phyloP scores from a whole-genome alignment of 2,113 vertebrate genomes.

The Dinomys branickii region DNA sequence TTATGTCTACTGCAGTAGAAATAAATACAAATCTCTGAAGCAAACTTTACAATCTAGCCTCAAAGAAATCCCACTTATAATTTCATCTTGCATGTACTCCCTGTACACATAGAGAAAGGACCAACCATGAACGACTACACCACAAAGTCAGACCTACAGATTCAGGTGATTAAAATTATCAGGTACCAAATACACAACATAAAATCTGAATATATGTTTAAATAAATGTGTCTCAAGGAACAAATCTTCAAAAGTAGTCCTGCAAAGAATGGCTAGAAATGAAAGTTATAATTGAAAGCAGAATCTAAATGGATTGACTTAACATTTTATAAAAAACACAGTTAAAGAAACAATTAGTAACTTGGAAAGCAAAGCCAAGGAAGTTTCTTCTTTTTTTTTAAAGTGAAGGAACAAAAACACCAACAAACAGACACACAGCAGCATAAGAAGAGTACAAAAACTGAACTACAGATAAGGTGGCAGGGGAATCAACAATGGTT shows the following conservation, averaged over 20 bases:
- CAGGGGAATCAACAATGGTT: too few species aligned
- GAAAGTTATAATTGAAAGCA: neutral
- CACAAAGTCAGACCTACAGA: neutral
- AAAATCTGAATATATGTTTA: neutral
- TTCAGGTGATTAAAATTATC: neutral
- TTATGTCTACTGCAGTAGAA: neutral
- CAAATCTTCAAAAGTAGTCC: neutral
- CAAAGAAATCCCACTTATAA: neutral
- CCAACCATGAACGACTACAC: neutral
- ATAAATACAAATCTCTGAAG: neutral
- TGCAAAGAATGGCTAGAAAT: neutral
- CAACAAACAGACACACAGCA: too few species aligned
- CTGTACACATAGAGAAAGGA: neutral
- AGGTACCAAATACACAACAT: neutral
- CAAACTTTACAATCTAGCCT: neutral
- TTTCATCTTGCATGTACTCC: neutral
- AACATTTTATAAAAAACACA: neutral
- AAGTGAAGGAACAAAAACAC: too few species aligned
- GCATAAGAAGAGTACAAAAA: too few species aligned
- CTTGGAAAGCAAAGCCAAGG: neutral
- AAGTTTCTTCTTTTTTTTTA: too few species aligned
- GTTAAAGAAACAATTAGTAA: conserved; percentile 32
- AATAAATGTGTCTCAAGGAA: neutral
- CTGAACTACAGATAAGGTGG: too few species aligned
- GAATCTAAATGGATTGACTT: neutral